Evolutionary conservation across 2,113 vertebrate species (phyloP).

Genomic region (Crotalus tigris): DNA sequence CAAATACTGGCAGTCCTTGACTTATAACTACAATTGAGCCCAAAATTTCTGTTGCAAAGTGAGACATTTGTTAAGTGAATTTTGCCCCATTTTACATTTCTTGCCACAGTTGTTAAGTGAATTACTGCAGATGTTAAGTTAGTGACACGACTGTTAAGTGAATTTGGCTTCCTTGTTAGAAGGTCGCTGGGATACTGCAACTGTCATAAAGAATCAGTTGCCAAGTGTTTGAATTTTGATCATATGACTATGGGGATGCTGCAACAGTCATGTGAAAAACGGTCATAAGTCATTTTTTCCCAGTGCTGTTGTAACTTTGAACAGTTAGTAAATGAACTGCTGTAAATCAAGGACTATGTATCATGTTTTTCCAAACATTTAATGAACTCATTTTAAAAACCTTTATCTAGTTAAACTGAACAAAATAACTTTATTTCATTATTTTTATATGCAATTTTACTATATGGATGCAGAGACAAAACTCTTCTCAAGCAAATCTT

Average conservation of each 20-base stretch:
- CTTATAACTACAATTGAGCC: no score
- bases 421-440: neutral
- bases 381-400: neutral
- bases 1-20: neutral
- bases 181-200: neutral
- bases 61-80: no score
- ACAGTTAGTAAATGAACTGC: neutral
- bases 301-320: neutral
- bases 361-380: neutral
- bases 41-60: no score
- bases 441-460: neutral
- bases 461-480: constrained; percentile 47
- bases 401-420: neutral
- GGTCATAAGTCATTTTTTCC: neutral
- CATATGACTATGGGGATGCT: neutral
- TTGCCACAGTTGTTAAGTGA: no score
- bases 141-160: neutral
- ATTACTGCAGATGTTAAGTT: no score
- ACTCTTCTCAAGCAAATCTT: constrained; percentile 59
- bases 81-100: no score
- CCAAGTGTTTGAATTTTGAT: neutral
- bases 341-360: neutral
- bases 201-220: neutral
- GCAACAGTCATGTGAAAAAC: neutral
- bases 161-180: neutral